These are phyloP conservation scores for Phenganax marumi DNA, from an alignment of 92 coral and sea anemone genomes.

Conservation along the genomic window DNA sequence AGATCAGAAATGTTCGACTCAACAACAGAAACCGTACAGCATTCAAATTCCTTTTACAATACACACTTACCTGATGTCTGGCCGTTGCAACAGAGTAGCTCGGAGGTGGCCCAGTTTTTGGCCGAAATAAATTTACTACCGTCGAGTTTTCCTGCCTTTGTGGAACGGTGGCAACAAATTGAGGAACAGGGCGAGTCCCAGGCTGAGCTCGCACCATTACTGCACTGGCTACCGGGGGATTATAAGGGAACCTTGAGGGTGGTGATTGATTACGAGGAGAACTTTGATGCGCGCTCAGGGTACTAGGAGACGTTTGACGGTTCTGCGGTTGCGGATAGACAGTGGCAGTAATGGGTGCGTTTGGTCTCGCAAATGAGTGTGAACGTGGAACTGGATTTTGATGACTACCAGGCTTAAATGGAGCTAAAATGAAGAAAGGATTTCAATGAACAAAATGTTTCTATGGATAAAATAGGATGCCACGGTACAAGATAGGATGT, in stretches of 20 bases:
- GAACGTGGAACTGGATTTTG: constrained; percentile 33
- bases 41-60: background rate
- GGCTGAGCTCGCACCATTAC: background rate
- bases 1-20: background rate
- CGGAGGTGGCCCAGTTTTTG: background rate
- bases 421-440: background rate
- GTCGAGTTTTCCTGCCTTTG: background rate
- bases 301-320: constrained; percentile 53
- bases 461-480: background rate
- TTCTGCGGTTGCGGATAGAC: constrained; percentile 85
- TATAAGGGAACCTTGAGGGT: constrained; percentile 12
- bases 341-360: constrained; percentile 75
- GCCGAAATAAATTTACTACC: background rate
- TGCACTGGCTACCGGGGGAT: background rate
- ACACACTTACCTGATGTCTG: constrained; percentile 2
- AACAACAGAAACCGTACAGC: background rate
- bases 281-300: constrained; percentile 45
- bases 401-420: constrained; percentile 28
- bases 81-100: background rate
- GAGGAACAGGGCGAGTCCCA: background rate
- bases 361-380: constrained; percentile 23
- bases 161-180: background rate
- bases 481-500: background rate
- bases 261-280: constrained; percentile 29
- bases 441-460: background rate